These are phyloP conservation scores for Cygnus olor DNA, from an alignment of 2,797 vertebrate species.

Conservation along the genomic window DNA sequence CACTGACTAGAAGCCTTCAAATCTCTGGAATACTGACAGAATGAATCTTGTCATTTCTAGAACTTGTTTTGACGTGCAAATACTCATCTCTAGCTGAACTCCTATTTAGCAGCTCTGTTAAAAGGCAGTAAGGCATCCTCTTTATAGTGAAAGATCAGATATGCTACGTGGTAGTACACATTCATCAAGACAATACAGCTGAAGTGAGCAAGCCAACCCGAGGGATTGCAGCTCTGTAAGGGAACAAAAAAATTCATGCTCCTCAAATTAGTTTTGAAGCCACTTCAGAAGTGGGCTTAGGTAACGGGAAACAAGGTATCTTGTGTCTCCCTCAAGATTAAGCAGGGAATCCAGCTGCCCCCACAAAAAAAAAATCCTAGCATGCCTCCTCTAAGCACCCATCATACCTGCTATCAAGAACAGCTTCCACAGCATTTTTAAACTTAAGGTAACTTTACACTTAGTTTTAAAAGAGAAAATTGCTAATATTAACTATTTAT, in stretches of 20 bases:
- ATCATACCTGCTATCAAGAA: background rate
- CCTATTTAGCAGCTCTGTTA: background rate
- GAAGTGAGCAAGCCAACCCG: background rate
- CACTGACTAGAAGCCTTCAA: background rate
- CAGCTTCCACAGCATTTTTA: background rate
- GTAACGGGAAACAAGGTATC: background rate
- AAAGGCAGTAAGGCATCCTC: background rate
- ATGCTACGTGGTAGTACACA: rapidly evolving
- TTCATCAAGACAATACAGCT: background rate
- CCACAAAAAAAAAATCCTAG: background rate
- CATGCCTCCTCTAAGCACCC: background rate
- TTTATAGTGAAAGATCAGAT: too few relatives aligned
- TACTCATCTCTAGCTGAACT: background rate
- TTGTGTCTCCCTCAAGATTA: rapidly evolving
- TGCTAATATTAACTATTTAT: too few relatives aligned
- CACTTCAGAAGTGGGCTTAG: background rate
- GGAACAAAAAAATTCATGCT: background rate
- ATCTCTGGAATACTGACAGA: background rate
- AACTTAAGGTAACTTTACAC: background rate
- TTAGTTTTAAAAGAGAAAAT: too few relatives aligned
- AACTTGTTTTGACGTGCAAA: background rate
- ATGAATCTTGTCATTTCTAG: background rate
- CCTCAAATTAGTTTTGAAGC: background rate
- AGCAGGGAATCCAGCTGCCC: rapidly evolving
- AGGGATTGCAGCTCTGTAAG: background rate